These are phyloP conservation scores for Mellilla xanthometata DNA, from an alignment of 2,888 invertebrate species.

Conservation along the genomic window DNA sequence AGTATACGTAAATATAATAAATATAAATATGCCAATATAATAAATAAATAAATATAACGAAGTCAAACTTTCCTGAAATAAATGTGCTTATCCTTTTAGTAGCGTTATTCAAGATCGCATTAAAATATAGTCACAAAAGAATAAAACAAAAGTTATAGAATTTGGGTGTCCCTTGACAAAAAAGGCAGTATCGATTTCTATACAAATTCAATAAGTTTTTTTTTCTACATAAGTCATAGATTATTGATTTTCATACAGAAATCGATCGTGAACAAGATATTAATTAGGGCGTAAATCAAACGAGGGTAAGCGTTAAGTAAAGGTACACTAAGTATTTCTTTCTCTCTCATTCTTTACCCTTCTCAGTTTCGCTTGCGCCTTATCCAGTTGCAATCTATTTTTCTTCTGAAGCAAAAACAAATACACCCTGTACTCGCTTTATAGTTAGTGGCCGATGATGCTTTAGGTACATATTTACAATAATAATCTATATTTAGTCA, in stretches of 20 bases:
- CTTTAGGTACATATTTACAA: too few species aligned
- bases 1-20: not conserved
- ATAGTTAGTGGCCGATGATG: constrained; percentile 31
- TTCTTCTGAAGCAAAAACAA: constrained; percentile 82
- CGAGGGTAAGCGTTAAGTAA: constrained; percentile 71
- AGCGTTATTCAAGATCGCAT: not conserved
- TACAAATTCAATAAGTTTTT: not conserved
- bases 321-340: constrained; percentile 55
- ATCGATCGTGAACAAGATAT: constrained; percentile 38
- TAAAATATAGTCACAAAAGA: not conserved
- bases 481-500: too few species aligned
- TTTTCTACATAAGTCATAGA: too few species aligned
- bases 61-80: not conserved
- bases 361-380: constrained; percentile 78
- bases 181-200: constrained; percentile 23
- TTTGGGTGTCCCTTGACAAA: constrained; percentile 48
- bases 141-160: constrained; percentile 3
- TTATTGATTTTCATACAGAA: too few species aligned
- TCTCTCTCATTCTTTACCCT: constrained; percentile 67
- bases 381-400: constrained; percentile 82
- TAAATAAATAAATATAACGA: not conserved
- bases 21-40: not conserved
- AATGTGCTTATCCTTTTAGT: not conserved
- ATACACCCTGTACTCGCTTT: constrained; percentile 46
- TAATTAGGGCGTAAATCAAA: constrained; percentile 66